Percentiles rank a stretch among this genome's conserved stretches.
Conservation (phyloP, 2,797 vertebrate genomes). For the Pangasius macronema region DNA sequence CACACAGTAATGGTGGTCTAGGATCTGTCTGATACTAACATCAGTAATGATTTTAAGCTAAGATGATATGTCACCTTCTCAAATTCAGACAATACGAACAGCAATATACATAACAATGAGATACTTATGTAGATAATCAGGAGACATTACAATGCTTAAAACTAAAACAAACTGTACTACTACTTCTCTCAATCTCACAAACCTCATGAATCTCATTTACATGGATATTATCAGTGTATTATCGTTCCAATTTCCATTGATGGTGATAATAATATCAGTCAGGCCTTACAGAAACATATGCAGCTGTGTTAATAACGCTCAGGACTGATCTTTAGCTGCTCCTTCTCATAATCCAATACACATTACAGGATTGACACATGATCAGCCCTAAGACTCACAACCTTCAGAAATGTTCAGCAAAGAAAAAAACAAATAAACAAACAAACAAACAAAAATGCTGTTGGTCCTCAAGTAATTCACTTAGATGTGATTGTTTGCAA, state of each 20-base stretch:
- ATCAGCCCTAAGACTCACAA: neutral
- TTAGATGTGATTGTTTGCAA: neutral
- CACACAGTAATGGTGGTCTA: neutral
- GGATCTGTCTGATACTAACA: neutral
- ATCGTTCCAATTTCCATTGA: neutral
- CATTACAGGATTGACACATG: neutral
- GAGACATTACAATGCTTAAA: neutral
- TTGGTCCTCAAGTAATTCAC: neutral
- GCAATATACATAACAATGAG: neutral
- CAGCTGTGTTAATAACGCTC: conserved; percentile 2
- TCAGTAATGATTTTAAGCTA: neutral
- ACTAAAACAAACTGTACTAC: neutral
- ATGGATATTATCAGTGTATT: neutral
- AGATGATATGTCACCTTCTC: neutral
- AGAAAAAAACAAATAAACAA: neutral
- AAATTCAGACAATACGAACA: neutral
- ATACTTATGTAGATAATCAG: neutral
- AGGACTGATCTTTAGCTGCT: neutral
- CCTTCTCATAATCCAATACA: conserved; percentile 2
- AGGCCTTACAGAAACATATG: neutral
- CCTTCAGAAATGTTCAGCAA: neutral
- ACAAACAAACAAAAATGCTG: neutral
- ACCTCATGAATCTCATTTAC: neutral
- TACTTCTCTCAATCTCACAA: neutral
- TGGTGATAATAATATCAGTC: neutral